Base-by-base conservation (phyloP, 2,113 vertebrate genomes). In the Pimephales promelas region DNA sequence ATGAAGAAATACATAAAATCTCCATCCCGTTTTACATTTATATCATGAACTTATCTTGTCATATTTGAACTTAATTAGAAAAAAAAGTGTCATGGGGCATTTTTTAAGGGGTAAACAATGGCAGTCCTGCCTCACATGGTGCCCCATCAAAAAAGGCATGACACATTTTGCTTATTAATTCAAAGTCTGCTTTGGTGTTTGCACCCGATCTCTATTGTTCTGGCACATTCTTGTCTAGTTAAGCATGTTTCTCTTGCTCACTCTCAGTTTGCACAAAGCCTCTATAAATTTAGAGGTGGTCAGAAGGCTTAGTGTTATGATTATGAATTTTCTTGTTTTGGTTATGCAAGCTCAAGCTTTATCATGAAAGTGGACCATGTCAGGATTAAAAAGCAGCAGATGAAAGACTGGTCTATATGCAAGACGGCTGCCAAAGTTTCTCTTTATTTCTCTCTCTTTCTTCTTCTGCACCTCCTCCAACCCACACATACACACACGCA, bases 331-430 rank as follows among this genome's bases (percentile, higher is more conserved):
- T 89, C 81, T 83, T 90, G 77, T 88, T 83, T 70, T 18, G 70
- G 83, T 93, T 92, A 91, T 57, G 83, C 86, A 92, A 92, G 83
- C 83, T 28, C 57, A 24, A 72, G 78, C 89, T 81, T 87, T 84
- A 86, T 84, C 54, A 49, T 75, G 88, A 83, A 87, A 85, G 83
- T 87, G 75, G 80, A 86, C 74, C 74, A 84, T 83, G 79, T 82
- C 80, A 14, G 83, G 74, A 84, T 86, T 86, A 86, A 86, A 86
- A 87, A 77, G 24, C 84, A 85, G 73, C 68, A 77, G 85, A 84
- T 88, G 61, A 84, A 79, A 79, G 71, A 83, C 78, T 4, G 34
- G 86, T 90, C 87, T 85, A 89, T 45, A 88, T 87, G 76, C 45
- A 77, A 82, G 74, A 84, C 77, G 77, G 79, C 73, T 78, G 73